Conservation (phyloP, 2,113 vertebrate genomes). For the Hippolais icterina region DNA sequence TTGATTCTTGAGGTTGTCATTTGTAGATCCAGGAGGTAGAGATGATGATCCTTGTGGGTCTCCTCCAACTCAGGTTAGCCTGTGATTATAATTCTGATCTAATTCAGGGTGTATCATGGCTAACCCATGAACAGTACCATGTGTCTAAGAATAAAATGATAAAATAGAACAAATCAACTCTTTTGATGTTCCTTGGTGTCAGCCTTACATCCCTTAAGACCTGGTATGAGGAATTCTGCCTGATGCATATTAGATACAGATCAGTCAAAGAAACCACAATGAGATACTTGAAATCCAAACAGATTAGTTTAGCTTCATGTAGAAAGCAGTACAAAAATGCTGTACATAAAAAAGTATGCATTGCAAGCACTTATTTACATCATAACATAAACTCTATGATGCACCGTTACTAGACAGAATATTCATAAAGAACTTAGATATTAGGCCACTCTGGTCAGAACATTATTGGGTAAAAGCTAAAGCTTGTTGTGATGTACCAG, state of each 20-base stretch:
- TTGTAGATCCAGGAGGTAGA: neutral
- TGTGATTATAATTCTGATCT: neutral
- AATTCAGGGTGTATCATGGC: neutral
- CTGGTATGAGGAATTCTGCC: neutral
- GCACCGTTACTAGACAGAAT: neutral
- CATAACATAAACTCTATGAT: neutral
- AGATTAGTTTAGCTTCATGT: neutral
- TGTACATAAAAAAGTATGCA: neutral
- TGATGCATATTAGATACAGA: neutral
- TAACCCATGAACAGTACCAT: neutral
- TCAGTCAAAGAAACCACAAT: neutral
- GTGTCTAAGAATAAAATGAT: neutral
- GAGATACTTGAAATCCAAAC: neutral
- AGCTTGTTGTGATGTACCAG: neutral
- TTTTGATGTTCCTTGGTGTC: neutral
- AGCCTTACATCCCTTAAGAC: neutral
- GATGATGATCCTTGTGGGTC: neutral
- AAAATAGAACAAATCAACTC: neutral
- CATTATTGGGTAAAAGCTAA: neutral
- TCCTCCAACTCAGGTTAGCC: neutral
- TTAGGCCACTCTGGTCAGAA: neutral
- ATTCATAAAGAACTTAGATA: neutral
- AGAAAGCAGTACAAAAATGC: neutral
- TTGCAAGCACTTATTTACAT: neutral
- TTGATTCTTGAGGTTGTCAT: neutral